phyloP scores from a whole-genome alignment of 2,888 invertebrate genomes.

The Sabatieria punctata region DNA sequence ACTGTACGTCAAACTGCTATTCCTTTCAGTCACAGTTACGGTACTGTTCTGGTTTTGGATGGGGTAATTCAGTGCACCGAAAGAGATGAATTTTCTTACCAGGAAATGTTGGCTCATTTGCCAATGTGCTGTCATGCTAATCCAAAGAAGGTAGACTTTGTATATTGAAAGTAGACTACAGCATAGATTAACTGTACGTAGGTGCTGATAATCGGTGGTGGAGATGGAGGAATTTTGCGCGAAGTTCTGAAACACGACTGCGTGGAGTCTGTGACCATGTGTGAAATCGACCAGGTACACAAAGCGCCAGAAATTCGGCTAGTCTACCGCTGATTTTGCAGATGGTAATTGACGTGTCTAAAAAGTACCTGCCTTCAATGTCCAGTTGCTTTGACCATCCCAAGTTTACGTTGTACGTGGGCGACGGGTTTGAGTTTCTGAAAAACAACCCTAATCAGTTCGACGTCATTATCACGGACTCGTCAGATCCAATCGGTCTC shows the following conservation, averaged over 20 bases:
- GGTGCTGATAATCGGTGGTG: conserved; percentile 81
- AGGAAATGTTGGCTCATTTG: conserved; percentile 91
- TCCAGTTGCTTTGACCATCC: conserved; percentile 62
- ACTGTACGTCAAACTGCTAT: no score
- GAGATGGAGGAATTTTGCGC: conserved; percentile 89
- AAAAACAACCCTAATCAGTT: conserved; percentile 60
- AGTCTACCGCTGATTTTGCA: conserved; percentile 37
- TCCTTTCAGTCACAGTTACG: conserved; percentile 53
- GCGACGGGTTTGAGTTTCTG: conserved; percentile 89
- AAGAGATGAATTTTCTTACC: conserved; percentile 87
- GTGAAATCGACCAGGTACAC: conserved; percentile 79
- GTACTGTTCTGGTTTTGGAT: conserved; percentile 66
- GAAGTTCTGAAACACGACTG: conserved; percentile 81
- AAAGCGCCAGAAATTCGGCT: conserved; percentile 23
- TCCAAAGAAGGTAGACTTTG: conserved; percentile 53
- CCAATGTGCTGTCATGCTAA: conserved; percentile 76
- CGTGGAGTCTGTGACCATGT: conserved; percentile 67
- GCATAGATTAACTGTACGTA: no score
- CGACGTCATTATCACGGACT: conserved; percentile 95
- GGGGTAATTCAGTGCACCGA: conserved; percentile 88
- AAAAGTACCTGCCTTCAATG: conserved; percentile 75
- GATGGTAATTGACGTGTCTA: conserved; percentile 72
- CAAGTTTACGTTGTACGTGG: conserved; percentile 63
- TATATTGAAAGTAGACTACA: no score
- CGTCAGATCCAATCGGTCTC: conserved; percentile 81